These are phyloP conservation scores for Torymus texanus DNA, from an alignment of 2,888 invertebrate species.

Conservation along the genomic window DNA sequence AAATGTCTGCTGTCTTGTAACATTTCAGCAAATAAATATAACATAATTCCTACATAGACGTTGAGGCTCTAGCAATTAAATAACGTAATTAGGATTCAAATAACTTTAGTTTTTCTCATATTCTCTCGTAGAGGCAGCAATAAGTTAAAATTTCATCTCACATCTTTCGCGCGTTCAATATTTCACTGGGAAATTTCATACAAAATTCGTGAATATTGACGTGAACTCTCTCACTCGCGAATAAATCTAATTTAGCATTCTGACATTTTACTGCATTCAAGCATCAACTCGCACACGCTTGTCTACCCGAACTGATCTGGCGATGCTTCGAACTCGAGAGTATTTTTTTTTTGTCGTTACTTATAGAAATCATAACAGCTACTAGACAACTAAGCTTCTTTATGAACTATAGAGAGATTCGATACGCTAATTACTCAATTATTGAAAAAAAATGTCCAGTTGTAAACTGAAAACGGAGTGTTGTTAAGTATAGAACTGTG, in stretches of 20 bases:
- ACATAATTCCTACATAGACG: too few species aligned
- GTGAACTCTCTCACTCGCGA: background rate
- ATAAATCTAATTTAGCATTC: background rate
- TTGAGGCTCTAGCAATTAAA: too few species aligned
- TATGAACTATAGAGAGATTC: background rate
- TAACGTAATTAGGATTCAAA: background rate
- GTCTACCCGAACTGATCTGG: background rate
- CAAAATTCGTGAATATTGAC: constrained; percentile 56
- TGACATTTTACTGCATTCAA: background rate
- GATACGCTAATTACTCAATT: constrained; percentile 7
- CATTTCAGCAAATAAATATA: too few species aligned
- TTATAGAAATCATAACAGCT: constrained; percentile 3
- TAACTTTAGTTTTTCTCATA: constrained; percentile 12
- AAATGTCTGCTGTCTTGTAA: too few species aligned
- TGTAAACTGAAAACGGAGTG: background rate
- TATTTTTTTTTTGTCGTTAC: constrained; percentile 1
- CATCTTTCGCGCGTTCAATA: constrained; percentile 31
- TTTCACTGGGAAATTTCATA: constrained; percentile 47
- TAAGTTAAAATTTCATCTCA: background rate
- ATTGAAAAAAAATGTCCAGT: background rate
- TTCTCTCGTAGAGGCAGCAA: background rate
- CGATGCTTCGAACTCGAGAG: background rate
- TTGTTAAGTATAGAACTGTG: constrained; percentile 8
- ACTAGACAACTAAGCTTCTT: background rate
- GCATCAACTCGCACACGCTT: constrained; percentile 14